These are phyloP conservation scores for Bubo scandiacus DNA, from an alignment of 2,113 vertebrate genomes.

Conservation along the genomic window DNA sequence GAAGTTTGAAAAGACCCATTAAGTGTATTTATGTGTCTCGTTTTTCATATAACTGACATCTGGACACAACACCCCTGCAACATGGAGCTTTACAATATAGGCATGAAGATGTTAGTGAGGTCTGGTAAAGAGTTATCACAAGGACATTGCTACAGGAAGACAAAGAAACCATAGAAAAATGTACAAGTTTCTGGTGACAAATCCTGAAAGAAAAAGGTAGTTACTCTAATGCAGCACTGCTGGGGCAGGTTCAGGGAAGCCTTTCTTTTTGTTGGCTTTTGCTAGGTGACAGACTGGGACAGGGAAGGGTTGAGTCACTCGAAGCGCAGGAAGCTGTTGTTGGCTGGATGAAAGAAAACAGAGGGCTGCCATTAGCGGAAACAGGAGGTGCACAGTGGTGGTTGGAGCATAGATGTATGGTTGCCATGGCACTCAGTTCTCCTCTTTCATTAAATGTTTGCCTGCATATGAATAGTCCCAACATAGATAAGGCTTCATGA, in stretches of 20 bases:
- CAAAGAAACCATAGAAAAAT: neutral
- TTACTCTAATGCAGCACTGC: neutral
- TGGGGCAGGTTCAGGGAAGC: neutral
- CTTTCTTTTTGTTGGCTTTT: neutral
- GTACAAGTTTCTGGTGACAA: neutral
- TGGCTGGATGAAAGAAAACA: conserved; percentile 16
- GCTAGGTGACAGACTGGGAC: neutral
- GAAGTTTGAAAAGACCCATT: neutral
- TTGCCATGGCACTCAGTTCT: neutral
- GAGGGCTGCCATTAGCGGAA: neutral
- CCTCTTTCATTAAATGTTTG: neutral
- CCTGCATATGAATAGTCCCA: neutral
- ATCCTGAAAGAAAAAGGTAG: neutral
- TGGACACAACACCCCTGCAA: neutral
- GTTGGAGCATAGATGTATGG: neutral
- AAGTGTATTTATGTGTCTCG: neutral
- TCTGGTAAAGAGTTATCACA: neutral
- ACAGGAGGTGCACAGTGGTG: neutral
- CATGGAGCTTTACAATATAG: neutral
- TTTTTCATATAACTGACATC: neutral
- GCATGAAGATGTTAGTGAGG: neutral
- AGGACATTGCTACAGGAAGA: neutral
- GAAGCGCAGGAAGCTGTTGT: neutral
- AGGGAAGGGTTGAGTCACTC: conserved; percentile 20
- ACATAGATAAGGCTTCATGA: neutral